These are phyloP conservation scores for Drosophila suzukii DNA, from an alignment of 1,140 invertebrate species.

Conservation along the genomic window DNA sequence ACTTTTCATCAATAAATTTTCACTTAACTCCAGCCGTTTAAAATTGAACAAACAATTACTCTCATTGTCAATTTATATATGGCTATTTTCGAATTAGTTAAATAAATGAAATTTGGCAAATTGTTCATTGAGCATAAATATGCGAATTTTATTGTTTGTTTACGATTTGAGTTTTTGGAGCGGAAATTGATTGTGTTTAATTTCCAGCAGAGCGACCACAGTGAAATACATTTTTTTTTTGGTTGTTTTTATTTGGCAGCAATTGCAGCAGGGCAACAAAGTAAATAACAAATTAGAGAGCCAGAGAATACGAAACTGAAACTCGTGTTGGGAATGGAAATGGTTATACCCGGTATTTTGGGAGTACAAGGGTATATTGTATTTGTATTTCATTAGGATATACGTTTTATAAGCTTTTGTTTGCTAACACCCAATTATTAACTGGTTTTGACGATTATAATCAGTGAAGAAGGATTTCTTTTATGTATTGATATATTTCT, in stretches of 20 bases:
- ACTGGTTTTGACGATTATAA: too few relatives aligned
- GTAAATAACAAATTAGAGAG: conserved; percentile 50
- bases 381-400: neutral
- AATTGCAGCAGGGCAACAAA: conserved; percentile 43
- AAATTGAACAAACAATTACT: conserved; percentile 40
- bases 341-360: conserved; percentile 2
- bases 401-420: too few relatives aligned
- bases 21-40: conserved; percentile 13
- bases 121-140: conserved; percentile 37
- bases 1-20: neutral
- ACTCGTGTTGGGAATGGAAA: conserved; percentile 47
- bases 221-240: conserved; percentile 14
- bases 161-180: conserved; percentile 64
- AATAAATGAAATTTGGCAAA: conserved; percentile 56
- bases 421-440: too few relatives aligned
- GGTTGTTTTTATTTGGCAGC: conserved; percentile 32
- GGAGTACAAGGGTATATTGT: neutral
- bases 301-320: conserved; percentile 29
- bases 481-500: too few relatives aligned
- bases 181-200: conserved; percentile 83
- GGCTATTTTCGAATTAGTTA: conserved; percentile 38
- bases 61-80: conserved; percentile 19
- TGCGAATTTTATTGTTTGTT: conserved; percentile 57
- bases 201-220: conserved; percentile 72
- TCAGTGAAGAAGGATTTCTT: too few relatives aligned